Percentiles rank a stretch among this genome's conserved stretches.
Conservation (phyloP, 2,113 vertebrate species). For the Sceloporus undulatus region DNA sequence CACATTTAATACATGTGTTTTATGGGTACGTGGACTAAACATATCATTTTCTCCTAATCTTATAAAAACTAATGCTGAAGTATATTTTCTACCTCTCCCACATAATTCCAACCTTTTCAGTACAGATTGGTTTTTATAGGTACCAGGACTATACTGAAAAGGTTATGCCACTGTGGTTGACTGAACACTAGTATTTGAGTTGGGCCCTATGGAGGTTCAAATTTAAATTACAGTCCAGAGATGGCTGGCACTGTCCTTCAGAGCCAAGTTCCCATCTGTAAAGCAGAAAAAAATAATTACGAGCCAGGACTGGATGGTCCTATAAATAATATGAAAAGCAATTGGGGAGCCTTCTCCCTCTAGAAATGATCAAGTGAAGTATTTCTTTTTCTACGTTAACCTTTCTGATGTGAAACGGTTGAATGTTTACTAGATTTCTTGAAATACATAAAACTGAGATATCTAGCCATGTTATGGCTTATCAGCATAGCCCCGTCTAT, state of each 20-base stretch:
- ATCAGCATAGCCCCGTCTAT: background rate
- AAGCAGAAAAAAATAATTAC: slow-evolving; percentile 28
- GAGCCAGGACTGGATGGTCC: background rate
- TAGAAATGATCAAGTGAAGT: slow-evolving; percentile 7
- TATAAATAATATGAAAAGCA: slow-evolving; percentile 33
- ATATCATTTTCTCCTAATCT: background rate
- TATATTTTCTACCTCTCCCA: background rate
- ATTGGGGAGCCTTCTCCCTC: background rate
- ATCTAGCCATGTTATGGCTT: background rate
- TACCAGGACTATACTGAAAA: slow-evolving; percentile 16
- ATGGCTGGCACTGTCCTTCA: slow-evolving; percentile 9
- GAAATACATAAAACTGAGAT: background rate
- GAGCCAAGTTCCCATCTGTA: slow-evolving; percentile 3
- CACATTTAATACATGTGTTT: background rate
- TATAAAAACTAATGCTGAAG: too few species aligned
- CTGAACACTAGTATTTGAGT: background rate
- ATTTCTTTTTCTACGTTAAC: too few species aligned
- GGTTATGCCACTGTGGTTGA: background rate
- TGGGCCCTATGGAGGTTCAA: background rate
- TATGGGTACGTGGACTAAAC: background rate
- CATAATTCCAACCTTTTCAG: background rate
- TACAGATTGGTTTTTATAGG: slow-evolving; percentile 5
- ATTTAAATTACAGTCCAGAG: slow-evolving; percentile 12
- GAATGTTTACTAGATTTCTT: background rate
- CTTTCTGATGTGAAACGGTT: background rate